A percentile compares a stretch with the other conserved stretches of the same genome.
Evolutionary conservation across 2,888 invertebrate species (phyloP).

Genomic region (Cataglyphis livida): DNA sequence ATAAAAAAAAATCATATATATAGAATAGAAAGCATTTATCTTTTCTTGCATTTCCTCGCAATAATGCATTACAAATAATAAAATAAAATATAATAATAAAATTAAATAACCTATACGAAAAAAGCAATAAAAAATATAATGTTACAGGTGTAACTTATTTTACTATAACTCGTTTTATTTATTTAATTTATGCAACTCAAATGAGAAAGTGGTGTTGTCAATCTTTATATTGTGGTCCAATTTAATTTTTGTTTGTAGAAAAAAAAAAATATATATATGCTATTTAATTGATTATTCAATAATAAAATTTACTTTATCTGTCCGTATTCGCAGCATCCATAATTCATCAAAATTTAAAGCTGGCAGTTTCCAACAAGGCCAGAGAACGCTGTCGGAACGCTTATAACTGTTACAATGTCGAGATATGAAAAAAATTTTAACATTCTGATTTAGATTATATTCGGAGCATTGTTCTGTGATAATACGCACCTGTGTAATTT

Average conservation of each 20-base stretch:
- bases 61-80: background rate
- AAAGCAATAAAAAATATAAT: conserved; percentile 7
- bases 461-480: background rate
- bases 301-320: conserved; percentile 45
- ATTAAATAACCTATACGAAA: background rate
- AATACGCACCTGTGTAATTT: background rate
- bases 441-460: conserved; percentile 18
- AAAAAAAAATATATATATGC: background rate
- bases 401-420: conserved; percentile 30
- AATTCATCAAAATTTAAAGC: conserved; percentile 47
- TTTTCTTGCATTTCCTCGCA: background rate
- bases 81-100: conserved; percentile 2
- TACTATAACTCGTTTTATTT: background rate
- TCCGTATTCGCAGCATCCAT: conserved; percentile 18
- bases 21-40: background rate
- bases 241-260: conserved; percentile 12
- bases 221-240: conserved; percentile 14
- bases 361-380: conserved; percentile 9
- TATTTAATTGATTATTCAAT: conserved; percentile 41
- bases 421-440: conserved; percentile 35
- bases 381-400: conserved; percentile 19
- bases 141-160: background rate
- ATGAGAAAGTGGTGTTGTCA: background rate
- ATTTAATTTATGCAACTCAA: background rate
- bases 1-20: background rate